phyloP scores from a whole-genome alignment of 1,140 invertebrate genomes.

The Sogatella furcifera region DNA sequence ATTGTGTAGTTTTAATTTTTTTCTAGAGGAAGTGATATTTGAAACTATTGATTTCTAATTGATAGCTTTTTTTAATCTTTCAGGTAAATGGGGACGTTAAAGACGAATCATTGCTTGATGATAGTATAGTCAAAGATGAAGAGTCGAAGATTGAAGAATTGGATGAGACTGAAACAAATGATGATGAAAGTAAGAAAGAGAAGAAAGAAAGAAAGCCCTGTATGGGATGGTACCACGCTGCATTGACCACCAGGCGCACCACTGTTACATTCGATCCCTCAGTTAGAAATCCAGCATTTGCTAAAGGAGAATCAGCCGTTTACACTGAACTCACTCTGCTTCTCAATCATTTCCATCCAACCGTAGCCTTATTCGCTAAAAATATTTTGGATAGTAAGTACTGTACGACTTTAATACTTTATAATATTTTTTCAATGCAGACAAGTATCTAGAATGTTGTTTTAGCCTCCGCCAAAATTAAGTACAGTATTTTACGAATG shows the following conservation, averaged over 20 bases:
- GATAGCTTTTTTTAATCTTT: too few relatives aligned
- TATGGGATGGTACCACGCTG: conserved; percentile 15
- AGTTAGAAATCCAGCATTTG: conserved; percentile 72
- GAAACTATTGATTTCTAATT: too few relatives aligned
- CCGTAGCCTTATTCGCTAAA: conserved; percentile 76
- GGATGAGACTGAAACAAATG: too few relatives aligned
- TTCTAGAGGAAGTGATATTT: too few relatives aligned
- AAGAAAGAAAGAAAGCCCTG: conserved; percentile 12
- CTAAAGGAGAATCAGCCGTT: conserved; percentile 54
- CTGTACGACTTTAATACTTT: not conserved
- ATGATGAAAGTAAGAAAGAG: conserved; percentile 24
- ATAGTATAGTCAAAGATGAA: conserved; percentile 4
- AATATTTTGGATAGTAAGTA: conserved; percentile 61
- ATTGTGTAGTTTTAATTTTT: too few relatives aligned
- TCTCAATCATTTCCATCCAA: conserved; percentile 77
- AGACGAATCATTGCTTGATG: too few relatives aligned
- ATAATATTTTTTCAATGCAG: too few relatives aligned
- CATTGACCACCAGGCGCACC: conserved; percentile 20
- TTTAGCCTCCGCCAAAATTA: too few relatives aligned
- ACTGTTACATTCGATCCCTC: conserved; percentile 51
- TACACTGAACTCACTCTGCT: conserved; percentile 64
- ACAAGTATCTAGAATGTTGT: too few relatives aligned
- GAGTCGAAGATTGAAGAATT: not conserved
- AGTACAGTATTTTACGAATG: too few relatives aligned
- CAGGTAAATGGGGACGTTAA: too few relatives aligned